Evolutionary conservation across 1,140 invertebrate species (phyloP), one percentile per base, ranked within the genome.

Genomic region (Drosophila chauvacae): DNA sequence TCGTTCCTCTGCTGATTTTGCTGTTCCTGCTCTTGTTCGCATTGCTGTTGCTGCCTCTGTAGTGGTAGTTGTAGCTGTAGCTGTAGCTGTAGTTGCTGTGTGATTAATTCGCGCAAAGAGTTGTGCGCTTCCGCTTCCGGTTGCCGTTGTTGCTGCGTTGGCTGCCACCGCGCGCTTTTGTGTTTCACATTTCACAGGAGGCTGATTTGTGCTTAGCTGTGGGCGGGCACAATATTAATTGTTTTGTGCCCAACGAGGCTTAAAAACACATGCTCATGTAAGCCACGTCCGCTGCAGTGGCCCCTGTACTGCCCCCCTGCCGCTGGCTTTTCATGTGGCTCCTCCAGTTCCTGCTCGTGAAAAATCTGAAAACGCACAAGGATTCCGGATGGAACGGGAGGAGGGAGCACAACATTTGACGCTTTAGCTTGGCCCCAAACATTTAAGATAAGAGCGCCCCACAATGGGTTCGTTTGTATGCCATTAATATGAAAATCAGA

Each of bases 401-500:
- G 10, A 20, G 45, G 61, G 69, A 68, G 69, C 59, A 56, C 60
- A 76, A 83, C 84, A 60, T 80, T 88, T 81, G 85, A 85, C 85
- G 85, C 79, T 90, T 77, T 72, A 72, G 78, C 69, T 90, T 62
- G 62, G 80, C 69, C 61, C 77, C 63, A 63, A 81, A 72, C 85
- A 88, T 84, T 88, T 88, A 70, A 90, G 86, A 90, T 90, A 90
- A 86, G 81, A 72, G 77, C 58, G 64, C 62, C 81, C 62, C 81
- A 79, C 81, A 77, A 73, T 69, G 85, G 81, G 66, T 81, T 55
- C 65, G 78, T 81, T 74, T 79, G 84, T 90, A 87, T 80, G 70
- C 85, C 82, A 90, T 88, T 88, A 79, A 88, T 90, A 88, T 88
- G 81, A 90, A 90, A 90, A 90, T 90, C 85, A 90, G 85, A 90